phyloP scores from a whole-genome alignment of 2,888 invertebrate species.

The Ischnura elegans region DNA sequence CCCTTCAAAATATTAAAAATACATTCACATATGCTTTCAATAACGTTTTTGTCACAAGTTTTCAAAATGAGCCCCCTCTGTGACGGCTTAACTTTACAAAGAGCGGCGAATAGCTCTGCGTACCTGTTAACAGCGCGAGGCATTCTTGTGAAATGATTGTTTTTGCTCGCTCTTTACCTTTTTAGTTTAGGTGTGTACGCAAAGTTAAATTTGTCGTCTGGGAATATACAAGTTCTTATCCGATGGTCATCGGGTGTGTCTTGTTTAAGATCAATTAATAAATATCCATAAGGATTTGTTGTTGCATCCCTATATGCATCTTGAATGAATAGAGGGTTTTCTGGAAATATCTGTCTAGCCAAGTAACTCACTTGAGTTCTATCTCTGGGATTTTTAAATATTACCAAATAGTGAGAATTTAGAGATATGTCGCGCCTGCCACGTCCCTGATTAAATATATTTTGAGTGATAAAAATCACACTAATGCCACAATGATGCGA shows the following conservation, averaged over 20 bases:
- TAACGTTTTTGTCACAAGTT: constrained; percentile 8
- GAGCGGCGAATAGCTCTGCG: constrained; percentile 57
- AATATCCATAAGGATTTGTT: constrained; percentile 70
- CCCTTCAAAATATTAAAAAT: constrained; percentile 23
- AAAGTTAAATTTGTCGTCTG: neutral
- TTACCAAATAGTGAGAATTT: constrained; percentile 68
- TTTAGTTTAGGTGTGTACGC: neutral
- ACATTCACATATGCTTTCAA: constrained; percentile 17
- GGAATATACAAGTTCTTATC: constrained; percentile 69
- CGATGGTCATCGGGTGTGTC: constrained; percentile 69
- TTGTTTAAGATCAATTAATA: constrained; percentile 71
- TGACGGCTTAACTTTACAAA: neutral
- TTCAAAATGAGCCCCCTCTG: neutral
- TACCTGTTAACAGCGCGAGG: neutral
- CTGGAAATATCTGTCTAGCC: constrained; percentile 36
- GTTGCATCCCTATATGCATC: constrained; percentile 71
- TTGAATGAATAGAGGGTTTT: constrained; percentile 66
- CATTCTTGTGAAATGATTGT: neutral
- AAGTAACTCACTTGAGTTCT: neutral
- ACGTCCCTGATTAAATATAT: constrained; percentile 68
- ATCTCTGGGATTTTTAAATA: constrained; percentile 52
- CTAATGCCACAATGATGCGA: constrained; percentile 67
- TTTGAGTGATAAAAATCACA: constrained; percentile 69
- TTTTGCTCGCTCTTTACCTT: neutral
- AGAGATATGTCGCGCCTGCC: constrained; percentile 64